Percentiles rank a stretch among this genome's conserved stretches.
phyloP scores from a whole-genome alignment of 2,113 vertebrate species.

The Martes martes region DNA sequence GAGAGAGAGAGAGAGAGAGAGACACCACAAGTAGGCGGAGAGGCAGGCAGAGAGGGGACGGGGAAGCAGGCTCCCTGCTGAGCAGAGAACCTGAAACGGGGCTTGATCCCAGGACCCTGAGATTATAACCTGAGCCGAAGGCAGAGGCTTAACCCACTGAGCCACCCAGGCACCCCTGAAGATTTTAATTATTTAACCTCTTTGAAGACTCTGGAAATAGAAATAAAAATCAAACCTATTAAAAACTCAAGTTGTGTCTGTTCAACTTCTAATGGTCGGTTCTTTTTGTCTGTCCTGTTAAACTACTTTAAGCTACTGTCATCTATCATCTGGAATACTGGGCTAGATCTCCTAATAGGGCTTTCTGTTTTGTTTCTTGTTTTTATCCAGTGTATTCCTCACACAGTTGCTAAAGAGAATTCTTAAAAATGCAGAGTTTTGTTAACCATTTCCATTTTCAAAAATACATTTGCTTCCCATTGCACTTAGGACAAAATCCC shows the following conservation, averaged over 20 bases:
- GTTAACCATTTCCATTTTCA: neutral
- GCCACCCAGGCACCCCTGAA: neutral
- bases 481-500: neutral
- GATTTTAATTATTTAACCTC: neutral
- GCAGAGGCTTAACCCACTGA: too few species aligned
- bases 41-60: too few species aligned
- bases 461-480: neutral
- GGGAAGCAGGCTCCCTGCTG: too few species aligned
- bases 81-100: too few species aligned
- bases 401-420: neutral
- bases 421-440: neutral
- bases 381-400: neutral
- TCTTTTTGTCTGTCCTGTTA: neutral
- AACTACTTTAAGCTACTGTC: neutral
- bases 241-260: neutral
- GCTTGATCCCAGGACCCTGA: too few species aligned
- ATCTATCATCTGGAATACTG: neutral
- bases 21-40: too few species aligned
- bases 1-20: too few species aligned
- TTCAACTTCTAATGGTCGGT: neutral
- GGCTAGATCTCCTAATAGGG: neutral
- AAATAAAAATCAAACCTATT: neutral
- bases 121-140: too few species aligned
- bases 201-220: neutral
- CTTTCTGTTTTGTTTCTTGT: neutral